These are phyloP conservation scores for Cephus spinipes DNA, from an alignment of 2,888 invertebrate genomes.

Conservation along the genomic window DNA sequence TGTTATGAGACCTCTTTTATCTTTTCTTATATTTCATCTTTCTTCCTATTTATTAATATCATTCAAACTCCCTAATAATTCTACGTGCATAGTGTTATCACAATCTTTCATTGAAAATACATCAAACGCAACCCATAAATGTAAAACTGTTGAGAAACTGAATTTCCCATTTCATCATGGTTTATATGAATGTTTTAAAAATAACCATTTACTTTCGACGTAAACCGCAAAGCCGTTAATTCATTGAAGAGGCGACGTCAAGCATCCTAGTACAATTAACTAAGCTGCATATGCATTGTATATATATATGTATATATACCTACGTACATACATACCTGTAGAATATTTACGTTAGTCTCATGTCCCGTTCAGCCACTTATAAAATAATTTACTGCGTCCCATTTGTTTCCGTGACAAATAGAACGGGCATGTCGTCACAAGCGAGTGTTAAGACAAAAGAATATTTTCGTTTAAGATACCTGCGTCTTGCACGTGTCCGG, in stretches of 20 bases:
- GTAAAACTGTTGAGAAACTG: too few species aligned
- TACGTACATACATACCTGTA: background rate
- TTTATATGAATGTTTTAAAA: background rate
- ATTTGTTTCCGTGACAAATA: conserved; percentile 2
- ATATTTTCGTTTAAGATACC: background rate
- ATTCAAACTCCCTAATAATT: background rate
- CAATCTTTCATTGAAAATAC: background rate
- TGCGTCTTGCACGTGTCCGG: background rate
- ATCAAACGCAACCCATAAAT: too few species aligned
- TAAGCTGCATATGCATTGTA: background rate
- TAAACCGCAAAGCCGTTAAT: background rate
- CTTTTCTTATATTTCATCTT: background rate
- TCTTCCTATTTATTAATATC: background rate
- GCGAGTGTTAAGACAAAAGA: background rate
- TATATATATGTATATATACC: background rate
- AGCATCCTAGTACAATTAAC: background rate
- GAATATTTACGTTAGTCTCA: background rate
- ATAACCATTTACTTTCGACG: background rate
- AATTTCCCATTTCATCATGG: background rate
- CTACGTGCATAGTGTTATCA: background rate
- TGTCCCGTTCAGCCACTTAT: background rate
- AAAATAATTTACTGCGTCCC: background rate
- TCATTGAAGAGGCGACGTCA: background rate
- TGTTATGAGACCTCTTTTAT: too few species aligned
- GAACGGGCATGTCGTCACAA: background rate